Base-by-base conservation (phyloP, 2,888 invertebrate genomes). In the Gymnocheta viridis region DNA sequence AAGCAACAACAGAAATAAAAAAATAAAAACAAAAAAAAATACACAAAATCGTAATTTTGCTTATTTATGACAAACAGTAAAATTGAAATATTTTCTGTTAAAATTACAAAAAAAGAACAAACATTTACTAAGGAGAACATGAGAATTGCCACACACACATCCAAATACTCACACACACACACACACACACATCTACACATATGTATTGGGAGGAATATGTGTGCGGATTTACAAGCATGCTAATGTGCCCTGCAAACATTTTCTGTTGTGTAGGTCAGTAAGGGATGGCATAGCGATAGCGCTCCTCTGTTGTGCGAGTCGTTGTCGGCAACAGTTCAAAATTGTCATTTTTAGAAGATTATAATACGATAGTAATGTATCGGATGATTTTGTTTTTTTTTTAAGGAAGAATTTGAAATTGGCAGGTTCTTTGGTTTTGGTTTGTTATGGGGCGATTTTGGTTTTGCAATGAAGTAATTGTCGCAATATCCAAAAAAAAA, bases 11-110 rank as follows among this genome's bases (percentile, higher is more conserved):
- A 66, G 49, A 10, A 72, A 38, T 0, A 56, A 58, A 32, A 2
- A 14, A 12, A 17, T 9, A 49, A 49, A 27, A 19, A 19, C 5
- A 44, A 29, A 32, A 32, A 54, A 64, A 64, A 58, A 60, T 56
- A 76, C 19, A 77, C 62, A 81, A 77, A 81, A 84, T 84, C 84
- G 81, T 84, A 81, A 84, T 84, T 81, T 84, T 78, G 73, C 73
- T 81, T 81, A 81, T 84, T 84, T 84, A 84, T 81, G 84, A 69
- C 78, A 81, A 77, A 78, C 77, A 81, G 29, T 84, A 84, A 84
- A 84, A 78, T 69, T 73, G 54, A 84, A 84, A 73, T 84, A 84
- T 77, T 78, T 73, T 69, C 38, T 54, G 62, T 54, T 35, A 38
- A 62, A 49, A 69, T 74, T 81, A 60, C 51, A 51, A 62, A 32